phyloP scores from a whole-genome alignment of 1,140 invertebrate genomes.

The Pygmarrhopalites habei region DNA sequence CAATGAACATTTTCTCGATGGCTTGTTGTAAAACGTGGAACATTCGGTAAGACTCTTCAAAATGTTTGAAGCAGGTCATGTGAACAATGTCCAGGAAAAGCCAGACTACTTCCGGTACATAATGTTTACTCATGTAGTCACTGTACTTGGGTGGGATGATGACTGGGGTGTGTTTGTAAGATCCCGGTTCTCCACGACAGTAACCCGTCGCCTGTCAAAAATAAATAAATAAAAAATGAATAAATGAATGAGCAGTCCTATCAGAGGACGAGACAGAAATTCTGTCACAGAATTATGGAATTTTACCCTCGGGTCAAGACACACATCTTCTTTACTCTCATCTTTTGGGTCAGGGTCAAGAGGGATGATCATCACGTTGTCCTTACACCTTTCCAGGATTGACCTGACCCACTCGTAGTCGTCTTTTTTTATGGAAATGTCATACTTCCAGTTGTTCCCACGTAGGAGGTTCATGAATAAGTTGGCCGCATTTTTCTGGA shows the following conservation, averaged over 20 bases:
- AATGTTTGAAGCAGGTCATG: constrained; percentile 21
- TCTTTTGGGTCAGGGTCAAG: too few species aligned
- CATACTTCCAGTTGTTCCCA: constrained; percentile 22
- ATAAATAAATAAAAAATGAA: background rate
- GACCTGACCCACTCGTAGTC: constrained; percentile 22
- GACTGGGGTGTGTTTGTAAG: background rate
- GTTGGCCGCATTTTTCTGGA: constrained; percentile 10
- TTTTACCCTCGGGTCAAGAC: background rate
- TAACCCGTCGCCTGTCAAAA: background rate
- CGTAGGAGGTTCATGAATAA: constrained; percentile 23
- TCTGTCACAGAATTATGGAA: background rate
- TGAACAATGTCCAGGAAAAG: constrained; percentile 28
- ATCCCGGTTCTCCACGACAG: background rate
- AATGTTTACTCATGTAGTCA: constrained; percentile 11
- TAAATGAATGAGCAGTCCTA: background rate
- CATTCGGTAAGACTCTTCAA: constrained; percentile 31
- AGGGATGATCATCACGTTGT: background rate
- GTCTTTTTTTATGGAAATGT: constrained; percentile 4
- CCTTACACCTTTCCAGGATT: constrained; percentile 11
- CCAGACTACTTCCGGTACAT: constrained; percentile 26
- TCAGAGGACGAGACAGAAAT: background rate
- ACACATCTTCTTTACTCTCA: background rate
- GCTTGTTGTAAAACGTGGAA: constrained; percentile 7
- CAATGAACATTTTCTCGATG: background rate
- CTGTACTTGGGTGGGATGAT: background rate